Conservation (phyloP, 2,797 vertebrate genomes). For the Salarias fasciatus region DNA sequence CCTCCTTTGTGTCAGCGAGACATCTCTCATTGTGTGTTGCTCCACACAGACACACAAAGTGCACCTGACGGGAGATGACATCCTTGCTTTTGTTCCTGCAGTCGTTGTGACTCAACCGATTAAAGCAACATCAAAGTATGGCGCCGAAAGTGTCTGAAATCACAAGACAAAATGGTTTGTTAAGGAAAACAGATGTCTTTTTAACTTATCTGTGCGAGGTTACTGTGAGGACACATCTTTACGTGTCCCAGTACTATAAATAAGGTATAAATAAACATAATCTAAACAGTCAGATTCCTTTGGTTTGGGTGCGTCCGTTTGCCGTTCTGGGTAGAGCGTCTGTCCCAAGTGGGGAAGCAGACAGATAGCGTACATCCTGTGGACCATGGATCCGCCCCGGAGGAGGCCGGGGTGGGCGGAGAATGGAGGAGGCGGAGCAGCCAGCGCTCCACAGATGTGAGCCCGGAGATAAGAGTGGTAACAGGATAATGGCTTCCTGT, state of each 20-base stretch:
- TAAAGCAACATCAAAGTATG: no score
- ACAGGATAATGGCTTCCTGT: constrained; percentile 84
- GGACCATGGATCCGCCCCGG: constrained; percentile 45
- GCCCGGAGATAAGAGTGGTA: constrained; percentile 75
- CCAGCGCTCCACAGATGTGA: constrained; percentile 75
- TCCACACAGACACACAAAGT: no score
- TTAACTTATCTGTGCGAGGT: no score
- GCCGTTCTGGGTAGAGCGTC: constrained; percentile 42
- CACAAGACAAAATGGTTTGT: no score
- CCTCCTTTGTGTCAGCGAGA: no score
- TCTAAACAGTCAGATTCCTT: constrained; percentile 61
- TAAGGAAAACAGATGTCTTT: no score
- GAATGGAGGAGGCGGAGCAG: constrained; percentile 41
- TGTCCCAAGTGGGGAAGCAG: constrained; percentile 57
- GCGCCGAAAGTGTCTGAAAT: no score
- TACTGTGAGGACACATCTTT: no score
- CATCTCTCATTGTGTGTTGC: no score
- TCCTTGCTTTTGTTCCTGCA: no score
- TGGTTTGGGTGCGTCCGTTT: constrained; percentile 64
- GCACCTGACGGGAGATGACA: no score
- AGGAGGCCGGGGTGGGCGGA: constrained; percentile 64
- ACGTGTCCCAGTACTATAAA: constrained; percentile 19
- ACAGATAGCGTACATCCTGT: constrained; percentile 78
- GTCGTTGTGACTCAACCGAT: no score
- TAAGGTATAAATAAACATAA: neutral